These are phyloP conservation scores for Diabrotica virgifera DNA, from an alignment of 1,140 invertebrate species.

Conservation along the genomic window DNA sequence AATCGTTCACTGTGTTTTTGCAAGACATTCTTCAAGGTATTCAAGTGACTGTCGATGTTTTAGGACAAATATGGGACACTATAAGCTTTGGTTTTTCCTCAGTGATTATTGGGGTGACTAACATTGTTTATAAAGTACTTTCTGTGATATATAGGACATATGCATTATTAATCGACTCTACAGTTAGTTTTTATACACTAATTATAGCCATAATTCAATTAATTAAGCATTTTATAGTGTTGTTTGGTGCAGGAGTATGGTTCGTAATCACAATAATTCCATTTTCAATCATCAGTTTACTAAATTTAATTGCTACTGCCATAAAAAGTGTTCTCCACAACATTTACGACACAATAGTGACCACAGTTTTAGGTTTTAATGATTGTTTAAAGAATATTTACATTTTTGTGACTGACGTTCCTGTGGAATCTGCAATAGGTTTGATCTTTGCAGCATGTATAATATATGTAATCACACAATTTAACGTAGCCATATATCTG, in stretches of 20 bases:
- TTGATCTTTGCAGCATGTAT: slow-evolving; percentile 24
- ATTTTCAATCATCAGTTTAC: slow-evolving; percentile 19
- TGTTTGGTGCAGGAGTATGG: slow-evolving; percentile 35
- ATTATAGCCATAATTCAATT: slow-evolving; percentile 18
- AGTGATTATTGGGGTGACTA: slow-evolving; percentile 4
- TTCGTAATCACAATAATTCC: slow-evolving; percentile 30
- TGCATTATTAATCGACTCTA: background rate
- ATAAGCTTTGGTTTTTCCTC: background rate
- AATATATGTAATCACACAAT: slow-evolving; percentile 29
- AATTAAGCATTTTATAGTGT: slow-evolving; percentile 23
- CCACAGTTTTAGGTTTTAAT: background rate
- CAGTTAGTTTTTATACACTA: slow-evolving; percentile 4
- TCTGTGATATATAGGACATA: background rate
- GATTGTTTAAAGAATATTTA: slow-evolving; percentile 16
- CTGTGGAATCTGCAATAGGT: slow-evolving; percentile 30
- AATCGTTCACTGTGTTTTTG: slow-evolving; percentile 30
- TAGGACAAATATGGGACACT: slow-evolving; percentile 7
- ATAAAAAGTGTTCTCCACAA: slow-evolving; percentile 14
- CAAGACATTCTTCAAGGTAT: slow-evolving; percentile 24
- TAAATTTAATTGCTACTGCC: slow-evolving; percentile 4
- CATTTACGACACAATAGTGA: slow-evolving; percentile 16
- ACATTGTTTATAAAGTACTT: slow-evolving; percentile 1
- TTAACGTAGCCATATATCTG: slow-evolving; percentile 24
- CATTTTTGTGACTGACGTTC: slow-evolving; percentile 31
- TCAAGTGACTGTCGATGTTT: background rate